These are phyloP conservation scores for Orthosia cruda DNA, from an alignment of 2,888 invertebrate species.

Conservation along the genomic window DNA sequence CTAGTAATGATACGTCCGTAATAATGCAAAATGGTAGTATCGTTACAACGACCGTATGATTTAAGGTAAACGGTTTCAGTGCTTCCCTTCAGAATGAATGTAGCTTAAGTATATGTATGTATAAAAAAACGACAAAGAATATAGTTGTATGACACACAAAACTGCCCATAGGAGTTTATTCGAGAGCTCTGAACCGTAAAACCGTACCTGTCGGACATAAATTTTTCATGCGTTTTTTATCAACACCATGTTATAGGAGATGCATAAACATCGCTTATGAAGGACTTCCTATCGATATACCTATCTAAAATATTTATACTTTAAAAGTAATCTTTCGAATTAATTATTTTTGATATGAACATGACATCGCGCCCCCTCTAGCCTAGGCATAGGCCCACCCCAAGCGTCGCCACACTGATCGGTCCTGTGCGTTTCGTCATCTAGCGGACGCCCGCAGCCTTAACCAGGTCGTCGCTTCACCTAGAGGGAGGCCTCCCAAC, in stretches of 20 bases:
- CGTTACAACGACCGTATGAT: constrained; percentile 9
- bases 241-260: background rate
- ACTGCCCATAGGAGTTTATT: background rate
- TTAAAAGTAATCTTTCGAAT: background rate
- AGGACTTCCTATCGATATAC: too few relatives aligned
- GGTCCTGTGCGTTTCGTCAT: too few relatives aligned
- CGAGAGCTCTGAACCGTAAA: background rate
- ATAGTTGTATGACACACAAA: background rate
- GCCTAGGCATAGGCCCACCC: too few relatives aligned
- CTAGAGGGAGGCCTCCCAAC: too few relatives aligned
- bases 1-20: background rate
- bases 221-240: constrained; percentile 1
- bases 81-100: background rate
- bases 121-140: background rate
- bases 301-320: background rate
- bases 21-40: background rate
- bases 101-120: background rate
- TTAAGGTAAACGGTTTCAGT: background rate
- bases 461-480: too few relatives aligned
- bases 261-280: background rate
- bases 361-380: too few relatives aligned
- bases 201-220: background rate
- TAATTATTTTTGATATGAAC: background rate
- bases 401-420: too few relatives aligned
- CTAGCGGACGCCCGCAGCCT: too few relatives aligned